Conservation (phyloP, 2,113 vertebrate genomes). For the Pteruthius melanotis region DNA sequence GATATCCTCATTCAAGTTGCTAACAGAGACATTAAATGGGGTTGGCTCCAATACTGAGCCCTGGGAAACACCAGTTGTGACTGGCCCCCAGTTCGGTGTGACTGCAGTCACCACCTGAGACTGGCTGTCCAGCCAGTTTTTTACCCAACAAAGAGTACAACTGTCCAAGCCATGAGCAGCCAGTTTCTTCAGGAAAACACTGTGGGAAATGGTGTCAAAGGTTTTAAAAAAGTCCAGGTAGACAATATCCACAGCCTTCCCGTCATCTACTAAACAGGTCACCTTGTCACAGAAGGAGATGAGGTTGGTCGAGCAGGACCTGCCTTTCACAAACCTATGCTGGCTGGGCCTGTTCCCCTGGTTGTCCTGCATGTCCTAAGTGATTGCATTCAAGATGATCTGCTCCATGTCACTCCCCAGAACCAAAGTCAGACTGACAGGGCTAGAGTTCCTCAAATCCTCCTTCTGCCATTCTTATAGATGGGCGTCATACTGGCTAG, state of each 20-base stretch:
- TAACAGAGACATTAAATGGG: neutral
- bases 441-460: neutral
- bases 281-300: neutral
- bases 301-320: neutral
- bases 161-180: neutral
- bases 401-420: fast-evolving
- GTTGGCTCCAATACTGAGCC: neutral
- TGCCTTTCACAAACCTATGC: neutral
- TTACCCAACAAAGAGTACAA: neutral
- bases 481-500: fast-evolving
- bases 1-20: neutral
- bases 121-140: neutral
- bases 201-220: neutral
- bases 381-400: neutral
- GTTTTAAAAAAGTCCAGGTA: neutral
- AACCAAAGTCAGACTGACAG: neutral
- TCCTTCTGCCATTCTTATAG: neutral
- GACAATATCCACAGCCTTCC: neutral
- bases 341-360: neutral
- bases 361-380: fast-evolving
- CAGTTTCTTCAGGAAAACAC: neutral
- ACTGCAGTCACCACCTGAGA: too few relatives aligned
- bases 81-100: fast-evolving
- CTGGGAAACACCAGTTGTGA: neutral
- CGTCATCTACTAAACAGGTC: neutral